Conservation (phyloP, 2,113 vertebrate genomes). For the Heterocephalus glaber region DNA sequence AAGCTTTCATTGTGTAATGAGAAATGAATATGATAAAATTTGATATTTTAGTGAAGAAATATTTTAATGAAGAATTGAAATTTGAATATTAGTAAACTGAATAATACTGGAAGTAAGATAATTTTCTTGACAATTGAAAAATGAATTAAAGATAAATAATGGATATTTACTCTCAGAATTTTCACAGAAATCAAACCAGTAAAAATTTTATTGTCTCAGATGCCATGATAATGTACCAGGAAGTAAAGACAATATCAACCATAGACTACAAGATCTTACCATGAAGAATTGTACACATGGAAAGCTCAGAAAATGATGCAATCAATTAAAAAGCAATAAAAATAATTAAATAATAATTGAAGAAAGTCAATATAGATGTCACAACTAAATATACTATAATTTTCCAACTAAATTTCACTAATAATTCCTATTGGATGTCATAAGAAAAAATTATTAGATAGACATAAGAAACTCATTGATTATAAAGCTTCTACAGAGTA, state of each 20-base stretch:
- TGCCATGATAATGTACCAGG: background rate
- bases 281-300: background rate
- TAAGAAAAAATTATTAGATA: background rate
- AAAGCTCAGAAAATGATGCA: background rate
- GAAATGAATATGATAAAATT: conserved; percentile 2
- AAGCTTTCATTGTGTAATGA: conserved; percentile 4
- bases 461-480: conserved; percentile 25
- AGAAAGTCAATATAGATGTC: background rate
- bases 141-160: conserved; percentile 55
- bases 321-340: background rate
- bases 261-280: background rate
- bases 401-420: conserved; percentile 2
- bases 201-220: conserved; percentile 33
- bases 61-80: conserved; percentile 10
- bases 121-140: background rate
- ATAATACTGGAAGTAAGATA: background rate
- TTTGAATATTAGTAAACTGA: conserved; percentile 28
- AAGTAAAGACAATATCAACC: background rate
- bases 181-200: background rate
- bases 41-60: background rate
- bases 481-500: background rate
- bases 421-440: background rate
- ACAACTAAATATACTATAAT: conserved; percentile 33
- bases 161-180: background rate
- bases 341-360: background rate